Percentiles rank a stretch among this genome's conserved stretches.
phyloP scores from a whole-genome alignment of 2,797 vertebrate genomes.

The Helostoma temminkii region DNA sequence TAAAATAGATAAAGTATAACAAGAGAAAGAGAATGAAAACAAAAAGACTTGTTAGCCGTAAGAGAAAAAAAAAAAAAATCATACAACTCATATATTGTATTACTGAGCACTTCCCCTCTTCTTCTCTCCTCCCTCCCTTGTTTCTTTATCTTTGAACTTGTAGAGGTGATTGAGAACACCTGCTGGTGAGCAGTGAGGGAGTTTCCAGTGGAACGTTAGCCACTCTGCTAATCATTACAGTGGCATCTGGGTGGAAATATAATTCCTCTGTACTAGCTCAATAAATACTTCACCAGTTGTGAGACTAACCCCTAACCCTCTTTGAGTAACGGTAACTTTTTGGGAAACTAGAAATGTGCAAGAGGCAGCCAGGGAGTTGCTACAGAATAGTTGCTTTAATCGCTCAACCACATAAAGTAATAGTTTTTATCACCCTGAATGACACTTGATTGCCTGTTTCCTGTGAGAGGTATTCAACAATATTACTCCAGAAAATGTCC shows the following conservation, averaged over 20 bases:
- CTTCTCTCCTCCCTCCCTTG: slow-evolving; percentile 9
- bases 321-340: slow-evolving; percentile 57
- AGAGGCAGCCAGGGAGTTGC: slow-evolving; percentile 58
- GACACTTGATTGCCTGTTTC: slow-evolving; percentile 23
- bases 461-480: slow-evolving; percentile 26
- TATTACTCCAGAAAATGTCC: slow-evolving; percentile 15
- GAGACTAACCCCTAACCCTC: slow-evolving; percentile 12
- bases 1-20: slow-evolving; percentile 12
- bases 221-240: slow-evolving; percentile 78
- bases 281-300: slow-evolving; percentile 39
- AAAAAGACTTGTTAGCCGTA: slow-evolving; percentile 20
- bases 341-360: slow-evolving; percentile 58
- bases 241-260: slow-evolving; percentile 71
- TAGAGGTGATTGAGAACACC: slow-evolving; percentile 68
- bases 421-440: slow-evolving; percentile 35
- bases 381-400: slow-evolving; percentile 66
- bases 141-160: slow-evolving; percentile 51
- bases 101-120: slow-evolving; percentile 14
- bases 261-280: slow-evolving; percentile 52
- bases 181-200: slow-evolving; percentile 74
- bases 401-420: slow-evolving; percentile 55
- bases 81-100: slow-evolving; percentile 1
- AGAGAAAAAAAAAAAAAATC: slow-evolving; percentile 15
- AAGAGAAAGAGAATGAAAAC: slow-evolving; percentile 29
- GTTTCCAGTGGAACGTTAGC: slow-evolving; percentile 82